Conservation (phyloP, 2,797 vertebrate genomes). For the Tragelaphus oryx region DNA sequence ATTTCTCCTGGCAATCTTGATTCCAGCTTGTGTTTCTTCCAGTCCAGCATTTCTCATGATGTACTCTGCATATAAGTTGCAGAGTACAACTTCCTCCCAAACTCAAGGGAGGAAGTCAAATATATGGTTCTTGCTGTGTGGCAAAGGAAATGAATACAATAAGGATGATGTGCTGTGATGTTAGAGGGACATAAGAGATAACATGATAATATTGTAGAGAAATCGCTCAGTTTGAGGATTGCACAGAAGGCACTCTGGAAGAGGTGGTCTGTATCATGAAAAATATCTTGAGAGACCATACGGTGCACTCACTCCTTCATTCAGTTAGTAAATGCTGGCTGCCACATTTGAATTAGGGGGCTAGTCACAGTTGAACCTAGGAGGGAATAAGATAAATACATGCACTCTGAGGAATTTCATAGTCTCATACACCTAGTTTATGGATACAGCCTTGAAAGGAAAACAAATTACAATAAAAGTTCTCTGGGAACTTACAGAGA, state of each 20-base stretch:
- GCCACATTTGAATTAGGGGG: background rate
- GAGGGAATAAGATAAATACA: background rate
- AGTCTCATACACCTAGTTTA: background rate
- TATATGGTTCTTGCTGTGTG: background rate
- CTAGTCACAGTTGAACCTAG: background rate
- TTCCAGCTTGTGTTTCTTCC: no score
- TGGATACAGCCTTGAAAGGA: background rate
- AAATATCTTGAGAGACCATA: background rate
- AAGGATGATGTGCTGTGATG: background rate
- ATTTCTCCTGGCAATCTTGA: no score
- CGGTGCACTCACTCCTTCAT: background rate
- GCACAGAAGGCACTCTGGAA: background rate
- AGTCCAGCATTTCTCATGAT: no score
- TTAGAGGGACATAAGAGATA: background rate
- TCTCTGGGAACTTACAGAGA: background rate
- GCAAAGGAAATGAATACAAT: background rate
- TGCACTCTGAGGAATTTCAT: background rate
- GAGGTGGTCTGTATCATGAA: background rate
- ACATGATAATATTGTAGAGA: background rate
- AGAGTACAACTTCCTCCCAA: background rate
- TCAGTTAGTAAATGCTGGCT: background rate
- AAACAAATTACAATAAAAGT: slow-evolving; percentile 11
- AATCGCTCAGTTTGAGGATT: background rate
- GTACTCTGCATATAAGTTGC: no score
- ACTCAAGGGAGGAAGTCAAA: background rate